These are phyloP conservation scores for Oligia latruncula DNA, from an alignment of 2,888 invertebrate species.

Conservation along the genomic window DNA sequence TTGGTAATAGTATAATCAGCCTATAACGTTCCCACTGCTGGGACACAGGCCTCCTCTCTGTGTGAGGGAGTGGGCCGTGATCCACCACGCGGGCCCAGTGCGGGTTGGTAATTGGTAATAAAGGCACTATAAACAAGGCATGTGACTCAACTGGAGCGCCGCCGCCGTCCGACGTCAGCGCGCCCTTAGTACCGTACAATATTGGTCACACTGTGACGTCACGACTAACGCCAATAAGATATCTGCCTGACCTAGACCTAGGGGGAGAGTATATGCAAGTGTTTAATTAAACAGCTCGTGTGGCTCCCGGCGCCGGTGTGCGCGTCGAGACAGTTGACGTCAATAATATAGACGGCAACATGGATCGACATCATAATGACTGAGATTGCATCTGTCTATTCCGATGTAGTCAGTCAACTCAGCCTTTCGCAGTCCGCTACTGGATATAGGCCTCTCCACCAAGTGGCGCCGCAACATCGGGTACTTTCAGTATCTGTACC, in stretches of 20 bases:
- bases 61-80: too few relatives aligned
- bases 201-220: conserved; percentile 42
- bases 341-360: background rate
- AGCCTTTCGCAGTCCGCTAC: background rate
- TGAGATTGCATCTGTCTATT: conserved; percentile 1
- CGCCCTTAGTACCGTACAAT: conserved; percentile 24
- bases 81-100: too few relatives aligned
- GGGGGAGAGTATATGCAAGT: background rate
- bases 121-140: conserved; percentile 8
- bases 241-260: conserved; percentile 28
- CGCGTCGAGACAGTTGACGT: background rate
- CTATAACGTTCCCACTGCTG: too few relatives aligned
- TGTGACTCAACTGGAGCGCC: conserved; percentile 18
- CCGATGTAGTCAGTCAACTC: background rate
- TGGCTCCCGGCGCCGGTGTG: conserved; percentile 2
- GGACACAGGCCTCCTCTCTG: too few relatives aligned
- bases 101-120: background rate
- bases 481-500: background rate
- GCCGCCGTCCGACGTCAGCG: conserved; percentile 10
- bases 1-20: background rate
- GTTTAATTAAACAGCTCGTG: conserved; percentile 16
- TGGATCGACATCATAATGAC: background rate
- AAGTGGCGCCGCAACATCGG: background rate
- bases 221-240: conserved; percentile 3
- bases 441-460: background rate